Percentiles rank a stretch among this genome's conserved stretches.
These are phyloP conservation scores for Morpho achilles DNA, from an alignment of 2,888 invertebrate species.

Conservation along the genomic window DNA sequence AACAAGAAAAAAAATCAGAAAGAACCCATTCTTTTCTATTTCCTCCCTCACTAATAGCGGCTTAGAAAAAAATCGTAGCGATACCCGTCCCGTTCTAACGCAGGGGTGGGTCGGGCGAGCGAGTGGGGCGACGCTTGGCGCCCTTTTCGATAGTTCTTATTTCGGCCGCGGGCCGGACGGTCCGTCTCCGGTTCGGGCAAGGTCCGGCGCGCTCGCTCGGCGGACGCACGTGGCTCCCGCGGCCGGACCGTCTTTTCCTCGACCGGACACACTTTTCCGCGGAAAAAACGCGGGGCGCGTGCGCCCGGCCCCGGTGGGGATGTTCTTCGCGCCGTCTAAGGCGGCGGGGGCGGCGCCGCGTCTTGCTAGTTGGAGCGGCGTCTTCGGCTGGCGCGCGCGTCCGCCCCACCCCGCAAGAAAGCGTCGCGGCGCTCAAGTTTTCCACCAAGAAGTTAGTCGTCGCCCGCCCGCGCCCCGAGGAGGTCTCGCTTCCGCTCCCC, in stretches of 20 bases:
- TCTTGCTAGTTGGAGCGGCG: slow-evolving; percentile 78
- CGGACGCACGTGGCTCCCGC: slow-evolving; percentile 42
- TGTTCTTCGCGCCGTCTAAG: slow-evolving; percentile 76
- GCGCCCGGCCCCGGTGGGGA: slow-evolving; percentile 74
- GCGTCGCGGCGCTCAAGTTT: slow-evolving; percentile 77
- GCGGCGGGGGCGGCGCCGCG: slow-evolving; percentile 77
- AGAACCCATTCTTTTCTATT: slow-evolving; percentile 77
- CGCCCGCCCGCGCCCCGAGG: slow-evolving; percentile 78
- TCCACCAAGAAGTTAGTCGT: slow-evolving; percentile 81
- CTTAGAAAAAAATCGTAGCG: slow-evolving; percentile 73
- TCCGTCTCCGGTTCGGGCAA: slow-evolving; percentile 43
- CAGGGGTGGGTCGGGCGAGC: slow-evolving; percentile 67
- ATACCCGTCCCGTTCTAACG: slow-evolving; percentile 66
- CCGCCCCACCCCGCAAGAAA: slow-evolving; percentile 77
- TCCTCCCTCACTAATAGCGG: slow-evolving; percentile 75
- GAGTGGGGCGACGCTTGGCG: slow-evolving; percentile 62
- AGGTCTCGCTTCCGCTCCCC: slow-evolving; percentile 73
- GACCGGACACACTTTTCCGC: slow-evolving; percentile 78
- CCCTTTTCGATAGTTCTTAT: slow-evolving; percentile 75
- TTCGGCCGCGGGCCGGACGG: slow-evolving; percentile 67
- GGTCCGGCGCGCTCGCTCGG: slow-evolving; percentile 29
- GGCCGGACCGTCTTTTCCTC: slow-evolving; percentile 71
- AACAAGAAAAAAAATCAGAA: slow-evolving; percentile 74
- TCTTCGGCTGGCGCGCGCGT: slow-evolving; percentile 76
- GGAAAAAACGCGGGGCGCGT: slow-evolving; percentile 76